Conservation (phyloP, 2,888 invertebrate genomes). For the Galeruca laticollis region DNA sequence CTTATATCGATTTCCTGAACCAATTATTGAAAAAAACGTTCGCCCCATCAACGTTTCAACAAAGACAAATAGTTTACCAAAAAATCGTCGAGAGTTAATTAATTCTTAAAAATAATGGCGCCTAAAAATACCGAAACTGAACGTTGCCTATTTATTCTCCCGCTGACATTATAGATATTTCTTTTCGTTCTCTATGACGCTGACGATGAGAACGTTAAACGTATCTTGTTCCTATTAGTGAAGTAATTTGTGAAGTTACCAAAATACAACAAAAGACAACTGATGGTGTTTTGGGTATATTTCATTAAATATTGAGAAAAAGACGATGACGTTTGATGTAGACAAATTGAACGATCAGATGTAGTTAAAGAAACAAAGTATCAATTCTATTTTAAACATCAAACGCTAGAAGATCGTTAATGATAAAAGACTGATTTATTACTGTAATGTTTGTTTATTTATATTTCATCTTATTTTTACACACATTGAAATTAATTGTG, state of each 20-base stretch:
- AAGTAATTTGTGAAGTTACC: constrained; percentile 38
- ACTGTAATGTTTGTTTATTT: background rate
- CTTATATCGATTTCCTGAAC: constrained; percentile 35
- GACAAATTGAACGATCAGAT: background rate
- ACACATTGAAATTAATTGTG: too few species aligned
- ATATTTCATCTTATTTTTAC: too few species aligned
- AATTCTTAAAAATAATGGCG: constrained; percentile 43
- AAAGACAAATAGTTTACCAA: constrained; percentile 40
- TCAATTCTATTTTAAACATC: background rate
- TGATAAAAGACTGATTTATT: background rate
- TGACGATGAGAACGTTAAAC: constrained; percentile 27
- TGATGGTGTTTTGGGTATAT: background rate
- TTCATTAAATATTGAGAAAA: background rate
- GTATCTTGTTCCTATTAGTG: constrained; percentile 39
- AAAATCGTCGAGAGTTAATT: constrained; percentile 40
- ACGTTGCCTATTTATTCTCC: constrained; percentile 35
- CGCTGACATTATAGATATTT: constrained; percentile 39
- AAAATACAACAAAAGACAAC: constrained; percentile 33
- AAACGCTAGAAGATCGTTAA: too few species aligned
- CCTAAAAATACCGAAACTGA: constrained; percentile 42
- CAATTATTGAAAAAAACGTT: constrained; percentile 36
- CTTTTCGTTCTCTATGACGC: constrained; percentile 30
- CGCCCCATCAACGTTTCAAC: constrained; percentile 36
- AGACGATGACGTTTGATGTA: background rate
- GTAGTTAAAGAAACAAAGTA: background rate